phyloP scores from a whole-genome alignment of 2,113 vertebrate species.

The Edolisoma coerulescens region DNA sequence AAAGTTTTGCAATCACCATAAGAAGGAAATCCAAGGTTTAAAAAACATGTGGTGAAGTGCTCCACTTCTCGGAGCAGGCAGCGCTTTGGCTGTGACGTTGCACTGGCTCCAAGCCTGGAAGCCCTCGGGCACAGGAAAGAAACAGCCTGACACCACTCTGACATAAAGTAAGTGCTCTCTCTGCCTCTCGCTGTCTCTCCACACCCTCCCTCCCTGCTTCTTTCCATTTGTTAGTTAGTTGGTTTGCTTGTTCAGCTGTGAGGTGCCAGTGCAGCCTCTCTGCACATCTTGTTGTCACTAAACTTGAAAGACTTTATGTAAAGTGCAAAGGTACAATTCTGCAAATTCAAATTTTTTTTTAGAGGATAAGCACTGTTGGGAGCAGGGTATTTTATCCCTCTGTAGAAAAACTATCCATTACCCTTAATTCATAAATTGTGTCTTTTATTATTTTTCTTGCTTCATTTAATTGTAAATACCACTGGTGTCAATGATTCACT shows the following conservation, averaged over 20 bases:
- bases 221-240: background rate
- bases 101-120: slow-evolving; percentile 9
- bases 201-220: background rate
- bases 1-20: background rate
- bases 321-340: background rate
- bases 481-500: background rate
- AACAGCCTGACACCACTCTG: background rate
- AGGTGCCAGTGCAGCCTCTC: background rate
- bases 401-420: fast-evolving
- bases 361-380: background rate
- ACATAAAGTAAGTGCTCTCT: slow-evolving; percentile 41
- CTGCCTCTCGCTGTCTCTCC: background rate
- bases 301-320: background rate
- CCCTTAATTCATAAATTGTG: background rate
- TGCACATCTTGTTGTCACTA: background rate
- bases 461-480: background rate
- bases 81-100: background rate
- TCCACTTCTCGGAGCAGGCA: background rate
- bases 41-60: background rate
- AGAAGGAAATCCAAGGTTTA: slow-evolving; percentile 32
- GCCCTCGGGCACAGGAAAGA: background rate
- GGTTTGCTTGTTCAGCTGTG: background rate
- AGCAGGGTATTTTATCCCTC: background rate
- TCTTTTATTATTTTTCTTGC: background rate
- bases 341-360: background rate